Conservation (phyloP, 1,140 invertebrate species). For the Rhopalosiphum padi region DNA sequence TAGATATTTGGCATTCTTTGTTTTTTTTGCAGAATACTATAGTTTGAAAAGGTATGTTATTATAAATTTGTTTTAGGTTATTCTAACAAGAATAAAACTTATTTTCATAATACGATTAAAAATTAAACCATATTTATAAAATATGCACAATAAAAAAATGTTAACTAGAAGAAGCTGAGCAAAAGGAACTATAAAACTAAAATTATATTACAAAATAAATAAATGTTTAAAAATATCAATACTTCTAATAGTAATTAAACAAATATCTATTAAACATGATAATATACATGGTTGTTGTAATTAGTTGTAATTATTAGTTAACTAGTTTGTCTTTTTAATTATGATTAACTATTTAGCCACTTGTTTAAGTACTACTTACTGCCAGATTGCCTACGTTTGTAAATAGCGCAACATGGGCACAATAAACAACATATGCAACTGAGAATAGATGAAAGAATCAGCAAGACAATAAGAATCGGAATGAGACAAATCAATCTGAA, state of each 20-base stretch:
- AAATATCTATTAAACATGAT: neutral
- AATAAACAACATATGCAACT: constrained; percentile 60
- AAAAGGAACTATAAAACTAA: neutral
- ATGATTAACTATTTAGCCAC: neutral
- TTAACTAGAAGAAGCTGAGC: neutral
- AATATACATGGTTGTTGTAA: neutral
- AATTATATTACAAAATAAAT: neutral
- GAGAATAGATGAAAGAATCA: constrained; percentile 59
- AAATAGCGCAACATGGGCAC: constrained; percentile 59
- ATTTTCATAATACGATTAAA: no score
- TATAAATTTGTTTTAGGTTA: neutral
- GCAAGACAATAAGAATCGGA: constrained; percentile 55
- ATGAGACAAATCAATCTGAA: constrained; percentile 50
- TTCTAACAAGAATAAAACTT: neutral
- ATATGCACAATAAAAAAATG: neutral
- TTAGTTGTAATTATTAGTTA: neutral
- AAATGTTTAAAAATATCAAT: neutral
- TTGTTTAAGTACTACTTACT: constrained; percentile 57
- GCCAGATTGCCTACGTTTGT: constrained; percentile 59
- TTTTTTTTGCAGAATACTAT: no score
- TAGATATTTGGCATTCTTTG: neutral
- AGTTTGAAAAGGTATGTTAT: neutral
- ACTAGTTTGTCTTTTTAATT: neutral
- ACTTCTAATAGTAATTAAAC: neutral
- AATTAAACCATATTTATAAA: neutral